Evolutionary conservation across 1,140 invertebrate genomes (phyloP).

Genomic region (Heliconius nattereri): DNA sequence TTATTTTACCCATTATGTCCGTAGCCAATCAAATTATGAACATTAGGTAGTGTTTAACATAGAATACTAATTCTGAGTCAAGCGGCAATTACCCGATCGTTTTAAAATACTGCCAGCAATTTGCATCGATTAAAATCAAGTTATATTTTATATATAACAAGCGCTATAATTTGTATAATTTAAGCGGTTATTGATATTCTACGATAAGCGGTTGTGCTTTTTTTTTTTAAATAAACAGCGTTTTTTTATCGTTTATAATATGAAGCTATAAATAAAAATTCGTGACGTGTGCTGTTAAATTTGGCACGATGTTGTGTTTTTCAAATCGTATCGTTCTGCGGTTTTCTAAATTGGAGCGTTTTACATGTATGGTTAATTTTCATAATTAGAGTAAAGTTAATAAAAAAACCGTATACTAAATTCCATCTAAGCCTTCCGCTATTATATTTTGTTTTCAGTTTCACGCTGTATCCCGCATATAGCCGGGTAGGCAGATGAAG

Average conservation of each 20-base stretch:
- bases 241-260: background rate
- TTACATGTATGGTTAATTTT: background rate
- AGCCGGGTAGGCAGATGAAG: too few species aligned
- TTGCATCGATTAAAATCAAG: constrained; percentile 51
- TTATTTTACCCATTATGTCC: background rate
- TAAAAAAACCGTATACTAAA: too few species aligned
- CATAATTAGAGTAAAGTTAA: background rate
- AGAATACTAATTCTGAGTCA: constrained; percentile 24
- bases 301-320: background rate
- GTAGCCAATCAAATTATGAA: constrained; percentile 29
- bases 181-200: constrained; percentile 9
- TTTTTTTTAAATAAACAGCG: background rate
- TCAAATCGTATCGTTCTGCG: background rate
- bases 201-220: constrained; percentile 6
- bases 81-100: constrained; percentile 33
- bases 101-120: constrained; percentile 40
- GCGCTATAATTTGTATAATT: constrained; percentile 39
- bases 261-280: background rate
- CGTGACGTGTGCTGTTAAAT: background rate
- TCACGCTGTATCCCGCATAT: too few species aligned
- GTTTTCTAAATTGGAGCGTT: background rate
- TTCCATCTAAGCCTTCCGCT: background rate
- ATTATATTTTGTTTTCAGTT: too few species aligned
- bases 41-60: constrained; percentile 31
- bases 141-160: constrained; percentile 39